phyloP scores from a whole-genome alignment of 2,797 vertebrate species.

The Malacoraja senta region DNA sequence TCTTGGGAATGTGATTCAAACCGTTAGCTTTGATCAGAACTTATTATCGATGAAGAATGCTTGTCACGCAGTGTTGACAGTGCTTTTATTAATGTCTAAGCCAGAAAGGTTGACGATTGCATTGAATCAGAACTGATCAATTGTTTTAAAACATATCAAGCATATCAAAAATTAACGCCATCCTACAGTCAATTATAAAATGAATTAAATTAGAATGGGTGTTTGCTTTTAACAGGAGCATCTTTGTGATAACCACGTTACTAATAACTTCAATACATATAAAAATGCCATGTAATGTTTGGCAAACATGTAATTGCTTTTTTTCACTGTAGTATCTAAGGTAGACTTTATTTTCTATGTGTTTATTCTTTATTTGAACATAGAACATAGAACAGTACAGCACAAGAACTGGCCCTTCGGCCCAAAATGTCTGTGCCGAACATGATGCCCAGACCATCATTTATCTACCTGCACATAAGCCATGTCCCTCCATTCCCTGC shows the following conservation, averaged over 20 bases:
- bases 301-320: neutral
- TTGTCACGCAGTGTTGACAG: neutral
- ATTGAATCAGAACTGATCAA: neutral
- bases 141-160: neutral
- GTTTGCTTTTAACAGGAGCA: slow-evolving; percentile 15
- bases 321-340: neutral
- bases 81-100: neutral
- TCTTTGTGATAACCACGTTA: neutral
- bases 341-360: slow-evolving; percentile 4
- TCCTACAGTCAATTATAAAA: neutral
- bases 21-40: slow-evolving; percentile 13
- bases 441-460: too few relatives aligned
- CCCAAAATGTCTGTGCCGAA: too few relatives aligned
- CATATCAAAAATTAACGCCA: neutral
- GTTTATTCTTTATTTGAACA: neutral
- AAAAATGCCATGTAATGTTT: neutral
- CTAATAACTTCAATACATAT: neutral
- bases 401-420: too few relatives aligned
- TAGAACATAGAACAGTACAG: too few relatives aligned
- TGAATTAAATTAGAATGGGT: neutral
- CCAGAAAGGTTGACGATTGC: neutral
- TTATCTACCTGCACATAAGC: too few relatives aligned
- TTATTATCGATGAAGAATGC: neutral
- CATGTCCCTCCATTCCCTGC: too few relatives aligned
- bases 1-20: neutral